Evolutionary conservation across 2,888 invertebrate species (phyloP).

Genomic region (Cantharis rustica): DNA sequence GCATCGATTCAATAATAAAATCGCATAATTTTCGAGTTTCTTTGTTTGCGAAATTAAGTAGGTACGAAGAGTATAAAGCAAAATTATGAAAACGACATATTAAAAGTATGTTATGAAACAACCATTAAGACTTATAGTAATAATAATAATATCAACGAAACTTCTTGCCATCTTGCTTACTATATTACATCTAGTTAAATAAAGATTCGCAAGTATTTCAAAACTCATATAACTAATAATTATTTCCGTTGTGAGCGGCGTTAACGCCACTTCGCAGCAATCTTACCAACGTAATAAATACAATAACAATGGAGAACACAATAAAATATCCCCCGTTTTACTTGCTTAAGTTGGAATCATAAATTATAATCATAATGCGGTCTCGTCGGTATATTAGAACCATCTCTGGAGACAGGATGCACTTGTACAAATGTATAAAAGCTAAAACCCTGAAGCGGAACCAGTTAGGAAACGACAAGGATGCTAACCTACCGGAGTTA

Average conservation of each 20-base stretch:
- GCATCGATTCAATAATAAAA: not conserved
- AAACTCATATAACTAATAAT: slow-evolving; percentile 41
- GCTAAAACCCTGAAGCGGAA: slow-evolving; percentile 32
- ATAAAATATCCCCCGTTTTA: slow-evolving; percentile 34
- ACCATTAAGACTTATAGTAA: slow-evolving; percentile 10
- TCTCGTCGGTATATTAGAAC: slow-evolving; percentile 37
- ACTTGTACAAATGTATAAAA: slow-evolving; percentile 34
- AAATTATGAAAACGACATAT: not conserved
- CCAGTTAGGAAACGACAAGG: slow-evolving; percentile 34
- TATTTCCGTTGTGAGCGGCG: slow-evolving; percentile 35
- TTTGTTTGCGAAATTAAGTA: not conserved
- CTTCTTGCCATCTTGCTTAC: slow-evolving; percentile 4
- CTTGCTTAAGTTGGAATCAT: slow-evolving; percentile 34
- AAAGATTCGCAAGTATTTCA: slow-evolving; percentile 28
- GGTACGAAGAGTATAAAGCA: not conserved
- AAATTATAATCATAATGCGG: slow-evolving; percentile 36
- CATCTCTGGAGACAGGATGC: slow-evolving; percentile 36
- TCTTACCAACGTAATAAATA: slow-evolving; percentile 35
- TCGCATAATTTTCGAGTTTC: not conserved
- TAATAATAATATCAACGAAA: slow-evolving; percentile 8
- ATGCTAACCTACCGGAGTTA: slow-evolving; percentile 29
- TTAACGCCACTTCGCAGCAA: slow-evolving; percentile 31
- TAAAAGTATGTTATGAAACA: slow-evolving; percentile 9
- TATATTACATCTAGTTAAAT: slow-evolving; percentile 18
- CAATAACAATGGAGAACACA: slow-evolving; percentile 34